Base-by-base conservation (phyloP, 1,140 invertebrate species). In the Telenomus remus region DNA sequence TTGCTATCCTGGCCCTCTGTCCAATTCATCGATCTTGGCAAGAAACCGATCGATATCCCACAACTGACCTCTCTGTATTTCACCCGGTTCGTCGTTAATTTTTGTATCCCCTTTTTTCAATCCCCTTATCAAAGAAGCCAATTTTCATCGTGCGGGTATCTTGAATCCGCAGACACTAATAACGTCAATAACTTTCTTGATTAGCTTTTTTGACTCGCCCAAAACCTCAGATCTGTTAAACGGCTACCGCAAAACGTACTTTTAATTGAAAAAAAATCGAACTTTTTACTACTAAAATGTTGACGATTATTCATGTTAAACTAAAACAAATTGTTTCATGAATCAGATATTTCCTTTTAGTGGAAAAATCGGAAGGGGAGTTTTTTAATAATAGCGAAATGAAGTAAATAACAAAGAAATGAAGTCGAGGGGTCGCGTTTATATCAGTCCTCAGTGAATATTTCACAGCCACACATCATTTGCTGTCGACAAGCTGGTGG, bases 1-100 rank as follows among this genome's bases (percentile, higher is more conserved):
- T 84, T 83, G 79, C 78, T 78, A 81, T 84, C 82, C 78, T 50
- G 72, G 49, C 71, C 65, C 68, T 73, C 73, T 66, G 56, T 73
- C 64, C 75, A 75, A 64, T 69, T 54, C 43, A 51, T 51, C 73
- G 79, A 75, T 78, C 71, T 51, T 46, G 73, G 72, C 65, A 76
- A 74, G 77, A 77, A 80, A 77, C 68, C 74, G 77, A 79, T 80
- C 69, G 78, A 78, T 76, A 59, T 46, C 65, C 59, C 47, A 33
- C 65, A 46, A 48, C 65, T 16, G 63, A 39, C 53, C 53, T 27
- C 19, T 49, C 39, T 34, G 42, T 11, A 39, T 39, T 44, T 19
- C 12, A 35, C 51, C 49, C 57, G 7, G 27, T 56, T 42, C 35
- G 48, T 51, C 49, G 54, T 73, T 69, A 39, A 46, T 56, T 71